A percentile compares a stretch with the other conserved stretches of the same genome.
phyloP scores from a whole-genome alignment of 2,888 invertebrate species.

The Drosophila mimica region DNA sequence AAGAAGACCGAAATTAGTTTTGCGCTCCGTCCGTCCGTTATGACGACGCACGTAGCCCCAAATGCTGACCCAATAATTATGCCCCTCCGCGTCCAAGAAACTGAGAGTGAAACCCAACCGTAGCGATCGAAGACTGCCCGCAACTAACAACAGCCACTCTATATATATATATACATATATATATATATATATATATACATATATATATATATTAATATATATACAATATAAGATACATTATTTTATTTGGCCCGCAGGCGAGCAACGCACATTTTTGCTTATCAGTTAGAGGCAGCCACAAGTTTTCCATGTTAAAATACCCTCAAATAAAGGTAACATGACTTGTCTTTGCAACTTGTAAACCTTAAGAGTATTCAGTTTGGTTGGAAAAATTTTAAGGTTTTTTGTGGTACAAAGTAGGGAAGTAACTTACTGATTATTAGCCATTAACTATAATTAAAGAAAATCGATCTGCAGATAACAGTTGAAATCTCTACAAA shows the following conservation, averaged over 20 bases:
- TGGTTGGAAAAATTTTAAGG: background rate
- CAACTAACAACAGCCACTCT: conserved; percentile 33
- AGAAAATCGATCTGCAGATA: background rate
- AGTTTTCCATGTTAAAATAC: conserved; percentile 43
- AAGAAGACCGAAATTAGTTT: conserved; percentile 70
- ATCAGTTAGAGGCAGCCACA: conserved; percentile 45
- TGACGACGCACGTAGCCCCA: conserved; percentile 62
- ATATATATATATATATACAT: background rate
- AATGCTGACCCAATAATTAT: conserved; percentile 83
- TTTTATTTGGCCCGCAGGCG: conserved; percentile 38
- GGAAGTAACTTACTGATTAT: background rate
- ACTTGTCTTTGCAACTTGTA: background rate
- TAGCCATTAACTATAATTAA: background rate
- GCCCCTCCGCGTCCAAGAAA: conserved; percentile 67
- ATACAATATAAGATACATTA: conserved; percentile 34
- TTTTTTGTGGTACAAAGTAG: background rate
- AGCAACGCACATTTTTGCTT: conserved; percentile 58
- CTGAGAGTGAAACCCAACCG: conserved; percentile 79
- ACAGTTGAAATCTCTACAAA: background rate
- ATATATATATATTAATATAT: too few relatives aligned
- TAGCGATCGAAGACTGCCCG: conserved; percentile 4
- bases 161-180: conserved; percentile 7
- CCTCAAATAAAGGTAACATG: background rate
- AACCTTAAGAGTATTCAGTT: background rate
- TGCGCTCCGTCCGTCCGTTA: conserved; percentile 61